These are phyloP conservation scores for Drosophila parabipectinata DNA, from an alignment of 1,140 invertebrate species.

Conservation along the genomic window DNA sequence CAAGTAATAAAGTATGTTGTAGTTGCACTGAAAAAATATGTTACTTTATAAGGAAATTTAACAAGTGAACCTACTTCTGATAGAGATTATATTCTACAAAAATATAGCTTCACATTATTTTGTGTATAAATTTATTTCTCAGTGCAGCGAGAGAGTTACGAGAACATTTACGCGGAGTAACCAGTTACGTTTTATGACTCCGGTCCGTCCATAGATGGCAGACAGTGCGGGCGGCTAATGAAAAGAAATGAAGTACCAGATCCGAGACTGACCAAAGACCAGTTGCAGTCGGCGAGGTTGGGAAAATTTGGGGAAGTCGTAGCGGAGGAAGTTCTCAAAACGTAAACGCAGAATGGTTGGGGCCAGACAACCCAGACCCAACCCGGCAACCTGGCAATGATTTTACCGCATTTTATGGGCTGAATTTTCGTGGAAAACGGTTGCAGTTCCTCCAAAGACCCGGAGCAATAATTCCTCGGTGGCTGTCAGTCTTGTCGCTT, in stretches of 20 bases:
- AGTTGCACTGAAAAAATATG: conserved; percentile 2
- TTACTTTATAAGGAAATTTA: no score
- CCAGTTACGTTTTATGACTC: conserved; percentile 78
- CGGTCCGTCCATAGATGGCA: conserved; percentile 46
- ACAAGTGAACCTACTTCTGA: no score
- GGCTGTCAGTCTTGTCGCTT: conserved; percentile 47
- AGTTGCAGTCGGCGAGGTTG: conserved; percentile 20
- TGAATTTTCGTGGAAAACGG: conserved; percentile 54
- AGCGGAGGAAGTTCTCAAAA: conserved; percentile 48
- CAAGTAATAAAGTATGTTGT: conserved; percentile 33
- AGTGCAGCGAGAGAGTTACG: conserved; percentile 49
- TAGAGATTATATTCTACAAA: no score
- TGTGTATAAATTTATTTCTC: neutral
- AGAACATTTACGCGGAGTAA: conserved; percentile 73
- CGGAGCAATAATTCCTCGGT: conserved; percentile 19
- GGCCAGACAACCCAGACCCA: neutral
- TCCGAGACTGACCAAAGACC: conserved; percentile 5
- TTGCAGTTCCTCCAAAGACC: conserved; percentile 6
- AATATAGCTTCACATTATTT: no score
- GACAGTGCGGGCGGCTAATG: conserved; percentile 60
- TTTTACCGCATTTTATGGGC: conserved; percentile 43
- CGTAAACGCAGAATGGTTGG: conserved; percentile 42
- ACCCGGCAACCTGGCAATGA: conserved; percentile 49
- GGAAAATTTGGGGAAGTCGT: conserved; percentile 1
- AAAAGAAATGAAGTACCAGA: conserved; percentile 69